A percentile compares a stretch with the other conserved stretches of the same genome.
These are phyloP conservation scores for Poecilus cupreus DNA, from an alignment of 2,888 invertebrate genomes.

Conservation along the genomic window DNA sequence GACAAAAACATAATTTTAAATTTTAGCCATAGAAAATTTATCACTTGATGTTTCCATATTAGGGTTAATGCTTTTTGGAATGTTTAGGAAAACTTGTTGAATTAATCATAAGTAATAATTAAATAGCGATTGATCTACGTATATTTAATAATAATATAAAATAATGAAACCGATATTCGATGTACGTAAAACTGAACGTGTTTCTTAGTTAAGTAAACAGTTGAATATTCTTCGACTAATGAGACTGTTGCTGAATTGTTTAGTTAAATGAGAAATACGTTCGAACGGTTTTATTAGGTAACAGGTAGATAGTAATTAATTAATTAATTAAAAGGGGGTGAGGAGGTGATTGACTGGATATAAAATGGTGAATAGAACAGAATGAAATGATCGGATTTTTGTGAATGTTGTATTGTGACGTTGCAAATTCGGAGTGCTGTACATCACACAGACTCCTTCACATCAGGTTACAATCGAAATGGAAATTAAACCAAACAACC, in stretches of 20 bases:
- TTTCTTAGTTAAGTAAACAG: constrained; percentile 1
- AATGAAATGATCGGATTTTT: constrained; percentile 58
- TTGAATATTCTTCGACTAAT: not conserved
- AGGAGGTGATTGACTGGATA: not conserved
- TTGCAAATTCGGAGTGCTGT: constrained; percentile 64
- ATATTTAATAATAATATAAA: constrained; percentile 39
- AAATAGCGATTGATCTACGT: constrained; percentile 42
- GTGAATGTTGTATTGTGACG: constrained; percentile 70
- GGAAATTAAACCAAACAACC: constrained; percentile 65
- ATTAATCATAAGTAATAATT: constrained; percentile 35
- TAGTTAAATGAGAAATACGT: constrained; percentile 18
- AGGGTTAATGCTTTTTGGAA: constrained; percentile 34
- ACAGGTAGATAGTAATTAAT: constrained; percentile 21
- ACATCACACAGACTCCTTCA: constrained; percentile 58
- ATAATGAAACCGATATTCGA: constrained; percentile 45
- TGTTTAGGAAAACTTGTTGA: constrained; percentile 33
- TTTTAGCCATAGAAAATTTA: constrained; percentile 32
- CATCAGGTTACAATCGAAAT: constrained; percentile 59
- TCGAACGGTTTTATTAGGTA: constrained; percentile 14
- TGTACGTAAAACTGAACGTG: constrained; percentile 19
- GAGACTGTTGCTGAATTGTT: not conserved
- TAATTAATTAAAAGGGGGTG: not conserved
- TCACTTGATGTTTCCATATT: constrained; percentile 35
- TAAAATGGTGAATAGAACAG: not conserved
- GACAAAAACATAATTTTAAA: constrained; percentile 20